These are phyloP conservation scores for Amyelois transitella DNA, from an alignment of 1,140 invertebrate genomes.

Conservation along the genomic window DNA sequence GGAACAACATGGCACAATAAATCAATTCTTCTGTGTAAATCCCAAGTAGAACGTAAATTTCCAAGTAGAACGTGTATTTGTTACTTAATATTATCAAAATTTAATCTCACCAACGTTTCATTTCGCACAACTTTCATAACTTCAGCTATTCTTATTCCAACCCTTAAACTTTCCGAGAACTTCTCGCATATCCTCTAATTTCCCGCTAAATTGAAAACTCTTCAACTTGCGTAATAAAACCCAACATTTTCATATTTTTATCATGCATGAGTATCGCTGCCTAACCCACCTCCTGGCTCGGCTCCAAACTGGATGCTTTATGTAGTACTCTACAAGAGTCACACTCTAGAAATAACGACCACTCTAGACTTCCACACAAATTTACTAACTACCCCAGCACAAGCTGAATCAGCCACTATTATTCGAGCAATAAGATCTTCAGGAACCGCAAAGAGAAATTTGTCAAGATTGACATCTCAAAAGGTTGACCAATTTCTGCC, in stretches of 20 bases:
- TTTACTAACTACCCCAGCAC: background rate
- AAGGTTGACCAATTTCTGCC: slow-evolving; percentile 1
- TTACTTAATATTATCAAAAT: too few relatives aligned
- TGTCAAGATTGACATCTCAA: slow-evolving; percentile 2
- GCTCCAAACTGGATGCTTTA: slow-evolving; percentile 15
- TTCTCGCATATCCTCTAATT: slow-evolving; percentile 8
- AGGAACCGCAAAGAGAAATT: background rate
- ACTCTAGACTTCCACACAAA: slow-evolving; percentile 3
- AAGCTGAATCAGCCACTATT: background rate
- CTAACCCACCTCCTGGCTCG: slow-evolving; percentile 7
- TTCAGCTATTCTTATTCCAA: background rate
- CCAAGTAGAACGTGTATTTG: too few relatives aligned
- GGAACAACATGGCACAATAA: too few relatives aligned
- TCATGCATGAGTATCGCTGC: slow-evolving; percentile 7
- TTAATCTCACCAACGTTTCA: background rate
- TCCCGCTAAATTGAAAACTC: slow-evolving; percentile 13
- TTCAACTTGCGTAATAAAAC: slow-evolving; percentile 12
- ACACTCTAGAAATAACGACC: slow-evolving; percentile 16
- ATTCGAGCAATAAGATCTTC: background rate
- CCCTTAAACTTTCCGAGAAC: background rate
- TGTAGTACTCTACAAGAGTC: slow-evolving; percentile 11
- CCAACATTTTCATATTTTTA: slow-evolving; percentile 9
- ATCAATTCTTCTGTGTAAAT: too few relatives aligned
- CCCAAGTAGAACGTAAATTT: too few relatives aligned
- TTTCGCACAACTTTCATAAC: background rate